These are phyloP conservation scores for Glossosoma conforme DNA, from an alignment of 1,140 invertebrate genomes.

Conservation along the genomic window DNA sequence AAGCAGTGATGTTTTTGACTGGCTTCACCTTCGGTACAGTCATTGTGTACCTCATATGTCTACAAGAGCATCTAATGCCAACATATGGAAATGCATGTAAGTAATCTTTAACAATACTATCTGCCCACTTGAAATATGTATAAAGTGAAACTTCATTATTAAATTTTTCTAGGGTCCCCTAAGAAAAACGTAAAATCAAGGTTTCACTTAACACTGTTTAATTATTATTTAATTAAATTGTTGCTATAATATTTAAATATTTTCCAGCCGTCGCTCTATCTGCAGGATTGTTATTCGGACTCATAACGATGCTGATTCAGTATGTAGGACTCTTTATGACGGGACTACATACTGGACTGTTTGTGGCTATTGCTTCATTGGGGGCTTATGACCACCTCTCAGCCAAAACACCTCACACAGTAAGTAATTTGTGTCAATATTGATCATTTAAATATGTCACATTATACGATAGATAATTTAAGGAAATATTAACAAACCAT, in stretches of 20 bases:
- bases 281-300: slow-evolving; percentile 71
- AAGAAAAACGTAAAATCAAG: no score
- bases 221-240: no score
- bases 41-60: slow-evolving; percentile 73
- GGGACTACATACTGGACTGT: slow-evolving; percentile 72
- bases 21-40: slow-evolving; percentile 81
- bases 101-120: no score
- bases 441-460: no score
- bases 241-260: not conserved
- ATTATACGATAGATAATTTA: no score
- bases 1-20: slow-evolving; percentile 84
- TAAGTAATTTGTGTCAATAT: no score
- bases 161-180: no score
- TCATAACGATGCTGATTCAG: slow-evolving; percentile 77
- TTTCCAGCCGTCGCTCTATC: slow-evolving; percentile 61
- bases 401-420: slow-evolving; percentile 44
- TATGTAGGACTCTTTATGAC: slow-evolving; percentile 80
- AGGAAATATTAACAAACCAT: no score
- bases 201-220: no score
- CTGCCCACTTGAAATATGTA: no score
- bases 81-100: slow-evolving; percentile 67
- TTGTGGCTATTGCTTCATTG: slow-evolving; percentile 58
- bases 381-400: slow-evolving; percentile 54
- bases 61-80: slow-evolving; percentile 69
- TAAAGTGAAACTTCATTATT: no score